These are phyloP conservation scores for Sternotherus odoratus DNA, from an alignment of 2,797 vertebrate species.

Conservation along the genomic window DNA sequence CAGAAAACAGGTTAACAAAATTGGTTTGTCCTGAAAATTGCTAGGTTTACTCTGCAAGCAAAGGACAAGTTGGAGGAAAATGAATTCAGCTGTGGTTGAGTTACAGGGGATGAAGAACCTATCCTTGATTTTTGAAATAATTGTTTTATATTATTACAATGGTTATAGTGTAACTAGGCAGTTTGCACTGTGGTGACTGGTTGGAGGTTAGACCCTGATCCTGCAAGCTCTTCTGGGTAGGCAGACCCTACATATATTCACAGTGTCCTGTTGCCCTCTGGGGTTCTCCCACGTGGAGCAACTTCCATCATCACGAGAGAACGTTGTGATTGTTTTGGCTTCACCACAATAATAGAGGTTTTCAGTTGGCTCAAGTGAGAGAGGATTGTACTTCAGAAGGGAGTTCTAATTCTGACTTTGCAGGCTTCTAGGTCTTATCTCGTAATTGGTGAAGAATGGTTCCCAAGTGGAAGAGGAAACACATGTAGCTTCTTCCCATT, in stretches of 20 bases:
- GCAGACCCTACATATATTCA: background rate
- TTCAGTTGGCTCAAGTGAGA: background rate
- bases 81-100: background rate
- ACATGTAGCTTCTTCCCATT: background rate
- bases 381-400: background rate
- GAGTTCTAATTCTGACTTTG: background rate
- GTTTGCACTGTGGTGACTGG: background rate
- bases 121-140: background rate
- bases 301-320: background rate
- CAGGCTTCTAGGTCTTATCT: background rate
- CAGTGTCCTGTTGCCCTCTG: background rate
- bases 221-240: background rate
- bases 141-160: background rate
- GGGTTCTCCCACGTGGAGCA: background rate
- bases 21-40: background rate
- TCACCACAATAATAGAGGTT: background rate
- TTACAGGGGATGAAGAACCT: background rate
- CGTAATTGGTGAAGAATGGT: background rate
- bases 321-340: background rate
- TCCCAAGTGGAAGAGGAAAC: background rate
- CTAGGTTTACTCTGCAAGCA: background rate
- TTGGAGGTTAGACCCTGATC: background rate
- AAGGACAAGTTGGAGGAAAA: background rate
- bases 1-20: background rate
- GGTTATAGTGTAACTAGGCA: background rate